These are phyloP conservation scores for Fistularia commersonii DNA, from an alignment of 2,797 vertebrate species.

Conservation along the genomic window DNA sequence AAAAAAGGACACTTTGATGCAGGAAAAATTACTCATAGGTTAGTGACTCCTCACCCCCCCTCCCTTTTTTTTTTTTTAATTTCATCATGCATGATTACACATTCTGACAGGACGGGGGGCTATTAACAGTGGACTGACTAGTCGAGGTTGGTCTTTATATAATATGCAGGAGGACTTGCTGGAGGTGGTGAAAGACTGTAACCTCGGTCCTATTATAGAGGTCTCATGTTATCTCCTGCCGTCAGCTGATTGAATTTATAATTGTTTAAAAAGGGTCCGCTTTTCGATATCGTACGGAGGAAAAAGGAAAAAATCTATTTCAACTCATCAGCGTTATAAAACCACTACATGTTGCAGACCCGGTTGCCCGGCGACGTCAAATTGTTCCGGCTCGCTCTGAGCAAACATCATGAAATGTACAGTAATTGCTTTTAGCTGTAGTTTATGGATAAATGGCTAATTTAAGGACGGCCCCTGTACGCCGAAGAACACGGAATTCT, in stretches of 20 bases:
- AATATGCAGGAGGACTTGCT: conserved; percentile 71
- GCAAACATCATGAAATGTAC: conserved; percentile 41
- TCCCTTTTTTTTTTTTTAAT: conserved; percentile 34
- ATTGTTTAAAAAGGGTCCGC: conserved; percentile 6
- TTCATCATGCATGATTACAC: conserved; percentile 92
- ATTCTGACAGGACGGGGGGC: conserved; percentile 78
- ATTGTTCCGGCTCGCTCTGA: conserved; percentile 33
- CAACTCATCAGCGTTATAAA: conserved; percentile 24
- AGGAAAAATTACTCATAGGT: conserved; percentile 91
- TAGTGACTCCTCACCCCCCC: conserved; percentile 82
- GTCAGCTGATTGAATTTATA: conserved; percentile 14
- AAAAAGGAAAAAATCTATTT: conserved; percentile 4
- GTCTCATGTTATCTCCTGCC: conserved; percentile 17
- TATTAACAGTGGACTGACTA: conserved; percentile 80
- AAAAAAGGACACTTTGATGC: conserved; percentile 96
- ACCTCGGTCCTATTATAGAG: conserved; percentile 17
- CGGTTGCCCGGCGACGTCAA: conserved; percentile 38
- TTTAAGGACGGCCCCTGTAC: conserved; percentile 52
- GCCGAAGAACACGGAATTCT: conserved; percentile 37
- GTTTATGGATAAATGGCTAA: conserved; percentile 45
- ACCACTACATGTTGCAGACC: conserved; percentile 9
- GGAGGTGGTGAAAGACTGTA: conserved; percentile 37
- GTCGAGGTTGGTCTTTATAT: conserved; percentile 81
- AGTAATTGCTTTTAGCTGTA: conserved; percentile 51
- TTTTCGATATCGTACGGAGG: conserved; percentile 4